Conservation (phyloP, 2,888 invertebrate species). For the Cantharis nigra region DNA sequence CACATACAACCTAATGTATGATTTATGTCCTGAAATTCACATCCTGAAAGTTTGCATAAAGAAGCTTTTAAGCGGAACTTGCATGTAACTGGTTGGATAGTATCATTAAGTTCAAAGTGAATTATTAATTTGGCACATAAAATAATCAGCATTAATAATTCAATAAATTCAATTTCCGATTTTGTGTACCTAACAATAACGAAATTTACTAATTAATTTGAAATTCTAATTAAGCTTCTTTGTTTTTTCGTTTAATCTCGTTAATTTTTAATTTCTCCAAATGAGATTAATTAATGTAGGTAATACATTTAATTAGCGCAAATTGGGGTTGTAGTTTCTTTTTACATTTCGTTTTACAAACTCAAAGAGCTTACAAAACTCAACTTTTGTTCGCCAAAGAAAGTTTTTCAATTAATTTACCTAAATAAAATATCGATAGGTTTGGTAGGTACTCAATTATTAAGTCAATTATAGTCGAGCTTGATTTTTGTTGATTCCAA, state of each 20-base stretch:
- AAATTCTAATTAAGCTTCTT: neutral
- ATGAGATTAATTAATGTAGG: neutral
- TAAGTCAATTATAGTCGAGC: neutral
- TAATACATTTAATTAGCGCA: neutral
- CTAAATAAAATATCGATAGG: neutral
- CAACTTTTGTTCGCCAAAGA: neutral
- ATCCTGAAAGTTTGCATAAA: conserved; percentile 17
- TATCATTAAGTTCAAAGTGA: conserved; percentile 6
- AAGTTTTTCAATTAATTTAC: neutral
- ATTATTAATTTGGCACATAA: conserved; percentile 5
- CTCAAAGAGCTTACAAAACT: neutral
- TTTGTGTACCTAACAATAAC: neutral
- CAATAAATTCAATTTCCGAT: neutral
- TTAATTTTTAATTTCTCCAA: neutral
- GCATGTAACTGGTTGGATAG: conserved; percentile 6
- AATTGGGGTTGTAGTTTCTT: neutral
- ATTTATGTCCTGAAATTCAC: conserved; percentile 13
- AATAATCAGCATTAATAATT: neutral
- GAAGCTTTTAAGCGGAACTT: conserved; percentile 14
- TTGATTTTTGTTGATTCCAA: neutral
- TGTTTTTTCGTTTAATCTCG: neutral
- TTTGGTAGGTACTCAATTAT: neutral
- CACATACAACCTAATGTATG: conserved; percentile 19
- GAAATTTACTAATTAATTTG: neutral
- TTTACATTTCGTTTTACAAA: neutral